phyloP scores from a whole-genome alignment of 1,140 invertebrate species.

The Brachystomella parvula region DNA sequence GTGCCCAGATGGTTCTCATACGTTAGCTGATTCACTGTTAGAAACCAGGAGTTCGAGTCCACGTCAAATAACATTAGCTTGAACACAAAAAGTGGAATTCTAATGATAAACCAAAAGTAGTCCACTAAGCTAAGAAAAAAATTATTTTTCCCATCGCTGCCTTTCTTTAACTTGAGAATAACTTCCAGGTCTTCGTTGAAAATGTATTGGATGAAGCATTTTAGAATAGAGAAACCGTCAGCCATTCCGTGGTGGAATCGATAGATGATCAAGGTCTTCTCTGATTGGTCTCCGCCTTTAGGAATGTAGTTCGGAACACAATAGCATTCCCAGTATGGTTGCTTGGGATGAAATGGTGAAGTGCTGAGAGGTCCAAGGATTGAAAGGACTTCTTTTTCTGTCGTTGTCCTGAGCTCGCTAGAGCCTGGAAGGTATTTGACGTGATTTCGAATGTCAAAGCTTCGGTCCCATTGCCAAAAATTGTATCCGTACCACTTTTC shows the following conservation, averaged over 20 bases:
- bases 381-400: not conserved
- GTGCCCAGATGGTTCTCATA: constrained; percentile 17
- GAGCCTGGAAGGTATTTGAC: not conserved
- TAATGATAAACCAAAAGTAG: not conserved
- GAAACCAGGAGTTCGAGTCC: constrained; percentile 24
- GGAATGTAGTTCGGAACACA: constrained; percentile 1
- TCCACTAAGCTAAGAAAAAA: not conserved
- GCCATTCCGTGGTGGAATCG: constrained; percentile 29
- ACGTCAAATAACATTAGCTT: constrained; percentile 18
- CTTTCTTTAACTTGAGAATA: constrained; percentile 10
- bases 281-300: not conserved
- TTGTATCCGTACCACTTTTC: constrained; percentile 8
- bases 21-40: constrained; percentile 20
- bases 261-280: constrained; percentile 11
- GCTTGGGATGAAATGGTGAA: constrained; percentile 5
- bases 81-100: constrained; percentile 21
- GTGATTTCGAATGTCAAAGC: constrained; percentile 19
- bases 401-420: not conserved
- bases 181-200: constrained; percentile 26
- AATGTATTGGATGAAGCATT: constrained; percentile 25
- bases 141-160: not conserved
- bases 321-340: constrained; percentile 6
- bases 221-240: constrained; percentile 31
- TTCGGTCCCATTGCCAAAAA: constrained; percentile 20
- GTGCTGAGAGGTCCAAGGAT: not conserved